Base-by-base conservation (phyloP, 2,888 invertebrate genomes). In the Phyto melanocephala region DNA sequence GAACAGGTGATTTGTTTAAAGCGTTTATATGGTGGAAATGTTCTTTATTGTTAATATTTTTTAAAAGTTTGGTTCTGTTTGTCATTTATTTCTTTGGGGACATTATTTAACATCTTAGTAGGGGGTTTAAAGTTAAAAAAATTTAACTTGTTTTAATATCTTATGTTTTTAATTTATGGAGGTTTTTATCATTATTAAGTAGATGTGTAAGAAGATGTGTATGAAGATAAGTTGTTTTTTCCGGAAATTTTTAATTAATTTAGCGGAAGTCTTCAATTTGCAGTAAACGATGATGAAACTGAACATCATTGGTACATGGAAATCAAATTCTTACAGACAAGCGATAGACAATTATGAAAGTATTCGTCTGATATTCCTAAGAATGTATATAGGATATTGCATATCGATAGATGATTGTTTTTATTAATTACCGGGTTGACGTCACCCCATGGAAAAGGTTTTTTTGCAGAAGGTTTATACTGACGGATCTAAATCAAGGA, bases 1-100 rank as follows among this genome's bases (percentile, higher is more conserved):
- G 81, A 74, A 79, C 88, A 87, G 86, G 87, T 87, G 86, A 85
- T 83, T 68, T 20, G 68, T 62, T 52, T 63, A 28, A 28, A 47
- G 20, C 54, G 50, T 68, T 71, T 42, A 50, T 67, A 20, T 58
- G 22, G 17, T 28, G 8, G n/a, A 45, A 56, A 63, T 68, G 56
- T 62, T 72, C n/a, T n/a, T 60, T 68, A 68, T 70, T 74, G 45
- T 74, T 71, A 10, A 42, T 58, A 50, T 42, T 76, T 70, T 50
- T 40, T 70, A 11, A 67, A 42, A 71, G 54, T 75, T 74, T 71
- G 17, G 62, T 56, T 42, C 42, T 74, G 54, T 11, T 50, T 28
- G 50, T 52, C 52, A 52, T 77, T 68, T 68, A 22, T 50, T n/a
- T 50, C n/a, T 63, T 35, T 60, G 45, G 70, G 10, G 58, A 71